Conservation (phyloP, 2,888 invertebrate genomes). For the Cylloceria caligata region DNA sequence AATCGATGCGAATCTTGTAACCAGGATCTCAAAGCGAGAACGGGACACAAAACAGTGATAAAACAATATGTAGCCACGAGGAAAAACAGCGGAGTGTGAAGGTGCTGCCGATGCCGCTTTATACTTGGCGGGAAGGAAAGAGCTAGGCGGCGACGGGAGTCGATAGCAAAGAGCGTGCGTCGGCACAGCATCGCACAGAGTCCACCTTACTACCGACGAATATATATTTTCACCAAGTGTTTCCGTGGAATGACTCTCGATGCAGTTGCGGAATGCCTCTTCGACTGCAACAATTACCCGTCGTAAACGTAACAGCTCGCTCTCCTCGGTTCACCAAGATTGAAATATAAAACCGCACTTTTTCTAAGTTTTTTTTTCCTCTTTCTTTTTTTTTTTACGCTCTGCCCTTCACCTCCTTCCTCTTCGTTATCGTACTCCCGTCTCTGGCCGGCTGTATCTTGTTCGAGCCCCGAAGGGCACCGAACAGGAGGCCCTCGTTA, state of each 20-base stretch:
- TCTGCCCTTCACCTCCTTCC: constrained; percentile 5
- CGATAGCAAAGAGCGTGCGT: constrained; percentile 23
- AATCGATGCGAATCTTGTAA: constrained; percentile 7
- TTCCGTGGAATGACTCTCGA: constrained; percentile 76
- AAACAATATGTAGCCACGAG: neutral
- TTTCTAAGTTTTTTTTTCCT: constrained; percentile 31
- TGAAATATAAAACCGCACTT: constrained; percentile 79
- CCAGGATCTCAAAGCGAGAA: neutral
- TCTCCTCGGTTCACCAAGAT: constrained; percentile 73
- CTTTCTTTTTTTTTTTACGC: neutral
- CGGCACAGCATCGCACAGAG: constrained; percentile 41
- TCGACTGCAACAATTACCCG: constrained; percentile 81
- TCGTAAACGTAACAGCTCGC: constrained; percentile 78
- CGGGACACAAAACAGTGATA: constrained; percentile 6
- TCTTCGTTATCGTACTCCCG: constrained; percentile 22
- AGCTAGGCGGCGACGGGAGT: constrained; percentile 18
- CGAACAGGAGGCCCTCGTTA: constrained; percentile 28
- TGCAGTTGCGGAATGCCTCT: constrained; percentile 69
- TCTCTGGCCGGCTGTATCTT: constrained; percentile 18
- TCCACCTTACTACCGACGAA: constrained; percentile 53
- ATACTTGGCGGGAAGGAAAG: neutral
- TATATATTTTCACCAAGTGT: constrained; percentile 76
- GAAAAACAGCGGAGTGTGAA: neutral
- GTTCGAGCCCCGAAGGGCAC: constrained; percentile 50
- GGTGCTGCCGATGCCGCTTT: no score